phyloP scores from a whole-genome alignment of 2,113 vertebrate genomes.

The Callocephalon fimbriatum region DNA sequence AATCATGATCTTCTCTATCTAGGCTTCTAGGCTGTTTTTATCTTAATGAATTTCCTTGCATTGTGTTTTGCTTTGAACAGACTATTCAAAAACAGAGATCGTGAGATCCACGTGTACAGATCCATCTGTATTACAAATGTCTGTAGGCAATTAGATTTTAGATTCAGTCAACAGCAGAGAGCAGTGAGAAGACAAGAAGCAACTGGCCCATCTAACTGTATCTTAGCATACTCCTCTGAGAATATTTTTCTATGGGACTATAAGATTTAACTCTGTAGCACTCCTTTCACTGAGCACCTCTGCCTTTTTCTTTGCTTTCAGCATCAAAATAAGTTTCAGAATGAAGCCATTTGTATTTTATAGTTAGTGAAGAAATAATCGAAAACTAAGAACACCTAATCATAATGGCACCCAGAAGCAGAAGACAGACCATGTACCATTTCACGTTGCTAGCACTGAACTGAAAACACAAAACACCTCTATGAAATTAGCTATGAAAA shows the following conservation, averaged over 20 bases:
- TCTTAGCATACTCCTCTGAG: neutral
- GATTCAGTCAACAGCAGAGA: neutral
- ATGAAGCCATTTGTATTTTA: neutral
- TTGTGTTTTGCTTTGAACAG: neutral
- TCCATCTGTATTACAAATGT: fast-evolving
- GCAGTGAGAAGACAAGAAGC: neutral
- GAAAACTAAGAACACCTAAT: neutral
- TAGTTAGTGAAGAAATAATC: neutral
- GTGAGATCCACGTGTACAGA: neutral
- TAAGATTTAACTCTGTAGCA: neutral
- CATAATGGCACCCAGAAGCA: neutral
- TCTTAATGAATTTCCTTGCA: neutral
- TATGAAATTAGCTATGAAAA: neutral
- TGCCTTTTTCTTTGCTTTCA: neutral
- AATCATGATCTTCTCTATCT: neutral
- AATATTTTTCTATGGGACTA: neutral
- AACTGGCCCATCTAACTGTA: neutral
- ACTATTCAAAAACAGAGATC: neutral
- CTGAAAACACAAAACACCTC: neutral
- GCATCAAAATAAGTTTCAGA: neutral
- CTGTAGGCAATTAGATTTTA: neutral
- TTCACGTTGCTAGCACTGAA: neutral
- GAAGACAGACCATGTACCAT: neutral
- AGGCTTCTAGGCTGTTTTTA: neutral
- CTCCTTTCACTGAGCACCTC: neutral